A percentile compares a stretch with the other conserved stretches of the same genome.
These are phyloP conservation scores for Anguilla obscura DNA, from an alignment of 2,797 vertebrate genomes.

Conservation along the genomic window DNA sequence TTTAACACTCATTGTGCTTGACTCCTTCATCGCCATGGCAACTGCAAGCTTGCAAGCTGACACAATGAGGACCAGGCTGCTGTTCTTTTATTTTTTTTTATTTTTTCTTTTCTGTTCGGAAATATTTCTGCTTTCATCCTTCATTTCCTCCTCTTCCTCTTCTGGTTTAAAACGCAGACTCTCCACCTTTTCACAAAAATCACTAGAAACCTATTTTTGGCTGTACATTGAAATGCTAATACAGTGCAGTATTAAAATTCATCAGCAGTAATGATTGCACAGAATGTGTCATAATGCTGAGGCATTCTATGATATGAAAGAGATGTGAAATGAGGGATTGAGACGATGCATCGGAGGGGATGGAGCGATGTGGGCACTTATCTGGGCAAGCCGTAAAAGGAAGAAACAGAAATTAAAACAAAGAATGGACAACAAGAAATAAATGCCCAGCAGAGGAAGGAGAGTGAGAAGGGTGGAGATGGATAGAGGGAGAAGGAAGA, in stretches of 20 bases:
- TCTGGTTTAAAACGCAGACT: neutral
- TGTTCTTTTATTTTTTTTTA: neutral
- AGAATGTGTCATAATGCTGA: neutral
- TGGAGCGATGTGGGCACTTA: neutral
- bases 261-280: neutral
- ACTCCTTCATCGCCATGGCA: conserved; percentile 72
- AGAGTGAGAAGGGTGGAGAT: conserved; percentile 46
- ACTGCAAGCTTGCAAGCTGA: conserved; percentile 54
- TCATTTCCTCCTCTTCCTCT: neutral
- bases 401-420: neutral
- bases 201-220: conserved; percentile 13
- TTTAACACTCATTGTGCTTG: conserved; percentile 55
- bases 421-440: neutral
- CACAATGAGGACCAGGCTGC: neutral
- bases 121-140: conserved; percentile 18
- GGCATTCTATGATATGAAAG: neutral
- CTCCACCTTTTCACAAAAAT: conserved; percentile 10
- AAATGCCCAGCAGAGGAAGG: conserved; percentile 16
- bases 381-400: neutral
- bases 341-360: neutral
- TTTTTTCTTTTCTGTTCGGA: neutral
- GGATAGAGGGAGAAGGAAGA: conserved; percentile 31
- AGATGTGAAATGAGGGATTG: neutral
- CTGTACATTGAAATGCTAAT: conserved; percentile 19
- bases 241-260: neutral